Evolutionary conservation across 2,888 invertebrate species (phyloP).

Genomic region (Apodemia hepburni): DNA sequence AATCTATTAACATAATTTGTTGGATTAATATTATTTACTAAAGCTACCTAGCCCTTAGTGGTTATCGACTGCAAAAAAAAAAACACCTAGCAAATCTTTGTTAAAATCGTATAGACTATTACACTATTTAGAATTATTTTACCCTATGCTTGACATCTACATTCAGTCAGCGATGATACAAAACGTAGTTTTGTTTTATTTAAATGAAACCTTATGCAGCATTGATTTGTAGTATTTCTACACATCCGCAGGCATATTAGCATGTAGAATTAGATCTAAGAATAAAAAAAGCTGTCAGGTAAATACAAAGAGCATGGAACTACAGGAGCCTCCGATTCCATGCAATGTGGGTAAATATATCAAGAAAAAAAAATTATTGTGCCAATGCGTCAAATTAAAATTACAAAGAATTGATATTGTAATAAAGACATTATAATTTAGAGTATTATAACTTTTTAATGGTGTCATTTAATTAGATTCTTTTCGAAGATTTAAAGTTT

Average conservation of each 20-base stretch:
- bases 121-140: conserved; percentile 4
- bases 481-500: too few species aligned
- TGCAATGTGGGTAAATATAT: too few species aligned
- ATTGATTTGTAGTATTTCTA: not conserved
- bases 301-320: too few species aligned
- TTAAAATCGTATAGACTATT: too few species aligned
- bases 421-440: too few species aligned
- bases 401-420: too few species aligned
- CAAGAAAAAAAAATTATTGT: too few species aligned
- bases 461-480: too few species aligned
- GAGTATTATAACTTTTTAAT: too few species aligned
- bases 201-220: not conserved
- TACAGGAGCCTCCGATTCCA: too few species aligned
- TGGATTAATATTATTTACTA: not conserved
- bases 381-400: too few species aligned
- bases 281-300: too few species aligned
- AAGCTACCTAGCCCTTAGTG: not conserved
- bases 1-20: not conserved
- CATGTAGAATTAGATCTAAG: not conserved
- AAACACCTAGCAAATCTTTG: not conserved
- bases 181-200: not conserved
- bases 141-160: not conserved
- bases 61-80: not conserved
- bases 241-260: not conserved
- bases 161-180: conserved; percentile 1